Evolutionary conservation across 1,140 invertebrate genomes (phyloP), one percentile per base, ranked within the genome.

Genomic region (Proctacanthus coquilletti): DNA sequence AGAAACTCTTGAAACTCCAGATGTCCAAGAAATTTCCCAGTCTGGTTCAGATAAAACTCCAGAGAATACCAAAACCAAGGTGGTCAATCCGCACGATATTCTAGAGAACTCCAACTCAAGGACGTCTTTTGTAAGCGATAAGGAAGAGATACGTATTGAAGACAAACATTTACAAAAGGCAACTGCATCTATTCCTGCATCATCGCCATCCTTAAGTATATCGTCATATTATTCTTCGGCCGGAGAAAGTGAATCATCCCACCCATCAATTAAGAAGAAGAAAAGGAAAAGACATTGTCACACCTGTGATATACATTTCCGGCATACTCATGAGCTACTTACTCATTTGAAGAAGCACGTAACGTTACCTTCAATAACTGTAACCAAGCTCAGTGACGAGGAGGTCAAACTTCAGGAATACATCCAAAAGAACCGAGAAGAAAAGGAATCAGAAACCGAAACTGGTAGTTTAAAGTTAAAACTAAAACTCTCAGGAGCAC

Each of bases 201-300:
- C n/a, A n/a, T n/a, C n/a, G n/a, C n/a, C n/a, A n/a, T n/a, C n/a
- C n/a, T n/a, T n/a, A n/a, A n/a, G n/a, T n/a, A n/a, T n/a, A n/a
- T n/a, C n/a, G n/a, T n/a, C 27, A 29, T 27, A 38, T 29, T 38
- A 18, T 11, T 38, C 36, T n/a, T 38, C 36, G 4, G 21, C 36
- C 5, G n/a, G n/a, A n/a, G 36, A 38, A 38, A 18, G 36, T 18
- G 18, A 5, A 30, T 27, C 36, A 4, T 27, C 36, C 14, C 6
- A 10, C 5, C 8, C 14, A 30, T 29, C 36, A 14, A 13, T 9
- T 29, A 13, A 11, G 17, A 29, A 29, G 13, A 29, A 29, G 14
- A 29, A 9, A 13, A 29, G 21, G 31, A 38, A 38, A 30, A 13
- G 25, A n/a, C 31, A 18, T 29, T 38, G 36, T 18, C n/a, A 18